Base-by-base conservation (phyloP, 2,113 vertebrate species). In the Campylomormyrus tamandua region DNA sequence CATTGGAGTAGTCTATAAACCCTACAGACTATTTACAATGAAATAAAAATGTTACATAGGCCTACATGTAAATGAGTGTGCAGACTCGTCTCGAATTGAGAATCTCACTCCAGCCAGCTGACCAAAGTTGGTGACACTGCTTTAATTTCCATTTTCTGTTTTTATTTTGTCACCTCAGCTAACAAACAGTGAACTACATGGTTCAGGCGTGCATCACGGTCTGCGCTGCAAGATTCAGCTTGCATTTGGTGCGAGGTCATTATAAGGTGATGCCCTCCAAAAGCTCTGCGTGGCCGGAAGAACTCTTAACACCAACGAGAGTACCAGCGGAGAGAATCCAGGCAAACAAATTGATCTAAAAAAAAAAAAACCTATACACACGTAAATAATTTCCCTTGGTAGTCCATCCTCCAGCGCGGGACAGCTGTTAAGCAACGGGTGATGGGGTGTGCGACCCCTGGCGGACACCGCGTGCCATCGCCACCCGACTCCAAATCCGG, bases 391-490 rank as follows among this genome's bases (percentile, higher is more conserved):
- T 77, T 89, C 89, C 89, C 35, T 35, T 9, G 89, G 39, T 84
- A 46, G 52, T 84, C 89, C 15, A 80, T 66, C 52, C 62, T 85
- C 39, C 21, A n/a, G 35, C 8, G 10, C 50, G 10, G 49, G 52
- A 31, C 53, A 85, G 50, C 31, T 45, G 17, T 21, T 56, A 74
- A 31, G 31, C 10, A 35, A 39, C 5, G 74, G 48, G 70, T 49
- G 80, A 19, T 21, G 53, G n/a, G 90, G 9, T 9, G 83, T 48
- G 89, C 31, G 90, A 92, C 92, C 91, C 91, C 94, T 93, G 17
- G 93, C 93, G 95, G 92, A 86, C 0, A 84, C 52, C 45, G 0
- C 56, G 77, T 8, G 74, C 84, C 66, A 93, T 89, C 53, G 62
- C 93, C 50, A 53, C 31, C 31, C 31, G n/a, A 66, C 70, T 80